Conservation (phyloP, 2,113 vertebrate species). For the Seriola aureovittata region DNA sequence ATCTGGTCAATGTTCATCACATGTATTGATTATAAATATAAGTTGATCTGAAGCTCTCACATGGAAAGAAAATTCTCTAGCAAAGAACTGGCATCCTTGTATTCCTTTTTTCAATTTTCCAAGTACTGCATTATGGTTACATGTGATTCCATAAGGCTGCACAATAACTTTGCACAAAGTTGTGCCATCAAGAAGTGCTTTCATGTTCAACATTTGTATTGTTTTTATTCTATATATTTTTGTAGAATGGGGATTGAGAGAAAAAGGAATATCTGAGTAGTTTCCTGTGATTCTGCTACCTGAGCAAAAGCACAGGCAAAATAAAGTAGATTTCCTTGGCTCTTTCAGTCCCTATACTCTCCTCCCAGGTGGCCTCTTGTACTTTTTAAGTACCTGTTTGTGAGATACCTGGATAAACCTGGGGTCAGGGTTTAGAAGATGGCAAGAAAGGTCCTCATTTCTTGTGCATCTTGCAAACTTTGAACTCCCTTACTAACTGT, state of each 20-base stretch:
- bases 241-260: constrained; percentile 93
- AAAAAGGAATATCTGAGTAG: constrained; percentile 91
- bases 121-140: constrained; percentile 53
- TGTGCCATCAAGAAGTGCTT: constrained; percentile 90
- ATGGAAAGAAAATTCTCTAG: constrained; percentile 15
- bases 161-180: constrained; percentile 93
- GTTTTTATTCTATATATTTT: constrained; percentile 79
- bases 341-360: constrained; percentile 93
- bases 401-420: constrained; percentile 76
- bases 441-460: constrained; percentile 88
- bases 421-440: constrained; percentile 94
- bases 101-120: constrained; percentile 60
- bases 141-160: constrained; percentile 99
- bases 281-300: constrained; percentile 90
- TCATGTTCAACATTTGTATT: constrained; percentile 91
- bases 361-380: constrained; percentile 86
- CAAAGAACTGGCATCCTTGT: constrained; percentile 83
- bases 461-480: constrained; percentile 96
- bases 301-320: constrained; percentile 89
- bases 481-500: constrained; percentile 93
- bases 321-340: constrained; percentile 92
- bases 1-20: constrained; percentile 70
- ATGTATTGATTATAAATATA: constrained; percentile 41
- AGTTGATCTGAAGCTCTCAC: constrained; percentile 36
- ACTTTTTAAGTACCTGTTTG: constrained; percentile 82